These are phyloP conservation scores for Ardeotis arabs DNA, from an alignment of 2,113 vertebrate species.

Conservation along the genomic window DNA sequence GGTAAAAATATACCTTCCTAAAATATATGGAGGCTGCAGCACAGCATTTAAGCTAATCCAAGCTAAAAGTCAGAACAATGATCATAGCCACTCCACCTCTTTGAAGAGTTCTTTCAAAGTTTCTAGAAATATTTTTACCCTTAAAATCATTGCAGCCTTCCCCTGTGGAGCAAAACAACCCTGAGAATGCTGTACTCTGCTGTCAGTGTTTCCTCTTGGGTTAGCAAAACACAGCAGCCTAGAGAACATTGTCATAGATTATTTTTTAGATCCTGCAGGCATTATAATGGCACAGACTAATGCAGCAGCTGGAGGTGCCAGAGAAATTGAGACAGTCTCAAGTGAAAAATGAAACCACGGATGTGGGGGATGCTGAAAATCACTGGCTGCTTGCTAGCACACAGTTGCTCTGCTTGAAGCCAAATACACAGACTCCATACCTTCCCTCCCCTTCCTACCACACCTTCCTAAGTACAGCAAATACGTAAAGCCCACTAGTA, in stretches of 20 bases:
- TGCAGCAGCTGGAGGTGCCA: slow-evolving; percentile 38
- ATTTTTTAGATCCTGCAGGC: slow-evolving; percentile 43
- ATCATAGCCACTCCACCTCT: not conserved
- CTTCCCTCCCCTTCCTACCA: not conserved
- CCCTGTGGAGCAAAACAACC: not conserved
- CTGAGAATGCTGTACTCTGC: not conserved
- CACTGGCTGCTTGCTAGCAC: not conserved
- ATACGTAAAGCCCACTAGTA: not conserved
- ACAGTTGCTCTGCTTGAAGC: slow-evolving; percentile 1
- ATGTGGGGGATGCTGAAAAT: not conserved
- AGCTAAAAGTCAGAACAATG: not conserved
- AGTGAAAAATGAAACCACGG: slow-evolving; percentile 24
- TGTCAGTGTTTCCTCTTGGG: slow-evolving; percentile 7
- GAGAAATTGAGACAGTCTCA: slow-evolving; percentile 5
- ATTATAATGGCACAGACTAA: slow-evolving; percentile 37
- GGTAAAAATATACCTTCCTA: not conserved
- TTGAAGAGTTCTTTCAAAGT: not conserved
- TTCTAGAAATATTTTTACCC: not conserved
- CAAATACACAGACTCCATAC: not conserved
- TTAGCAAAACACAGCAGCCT: slow-evolving; percentile 38
- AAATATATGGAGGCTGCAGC: not conserved
- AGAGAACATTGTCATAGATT: slow-evolving; percentile 34
- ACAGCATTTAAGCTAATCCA: not conserved
- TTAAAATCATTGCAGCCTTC: not conserved
- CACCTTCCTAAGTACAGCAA: not conserved